Evolutionary conservation across 1,140 invertebrate genomes (phyloP), one percentile per base, ranked within the genome.

Genomic region (Meloidogyne hapla): DNA sequence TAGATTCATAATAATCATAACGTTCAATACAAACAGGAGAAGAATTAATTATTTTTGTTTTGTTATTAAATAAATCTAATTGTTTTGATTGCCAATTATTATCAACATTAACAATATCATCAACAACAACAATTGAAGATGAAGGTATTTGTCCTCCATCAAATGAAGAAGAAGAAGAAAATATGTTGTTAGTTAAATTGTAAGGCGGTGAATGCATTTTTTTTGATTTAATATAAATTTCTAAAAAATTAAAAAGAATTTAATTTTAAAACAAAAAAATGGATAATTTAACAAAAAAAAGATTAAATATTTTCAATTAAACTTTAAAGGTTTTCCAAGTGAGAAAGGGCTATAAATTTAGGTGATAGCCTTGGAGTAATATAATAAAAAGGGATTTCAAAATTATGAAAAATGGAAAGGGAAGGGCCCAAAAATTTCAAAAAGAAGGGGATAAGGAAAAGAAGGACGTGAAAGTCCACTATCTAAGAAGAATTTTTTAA

Each of bases 1-100:
- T 82, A 15, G 69, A 23, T 62, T 83, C 76, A 71, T 83, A 83
- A 63, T 83, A 75, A 25, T 83, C 82, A 63, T 83, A 83, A 21
- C 69, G 40, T 48, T 81, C 81, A 23, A 79, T 65, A 40, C 80
- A 81, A 9, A 6, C 63, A 23, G 56, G 18, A 5, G 71, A 21
- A 13, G 68, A 42, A 15, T 23, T 56, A 25, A 56, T 56, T 56
- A 56, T 56, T 56, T 8, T 48, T 48, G 15, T 48, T n/a, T n/a
- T 48, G 15, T 48, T 48, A 18, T 48, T 48, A 3, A n/a, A n/a
- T n/a, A n/a, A 56, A n/a, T 56, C 18, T 18, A 18, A 5, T 56
- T 56, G 4, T n/a, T 56, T 56, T 2, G 18, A 48, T 18, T 48
- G 4, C 45, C 45, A 48, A 48, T 48, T 48, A 42, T 42, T 42